Evolutionary conservation across 2,888 invertebrate genomes (phyloP).

Genomic region (Atethmia centrago): DNA sequence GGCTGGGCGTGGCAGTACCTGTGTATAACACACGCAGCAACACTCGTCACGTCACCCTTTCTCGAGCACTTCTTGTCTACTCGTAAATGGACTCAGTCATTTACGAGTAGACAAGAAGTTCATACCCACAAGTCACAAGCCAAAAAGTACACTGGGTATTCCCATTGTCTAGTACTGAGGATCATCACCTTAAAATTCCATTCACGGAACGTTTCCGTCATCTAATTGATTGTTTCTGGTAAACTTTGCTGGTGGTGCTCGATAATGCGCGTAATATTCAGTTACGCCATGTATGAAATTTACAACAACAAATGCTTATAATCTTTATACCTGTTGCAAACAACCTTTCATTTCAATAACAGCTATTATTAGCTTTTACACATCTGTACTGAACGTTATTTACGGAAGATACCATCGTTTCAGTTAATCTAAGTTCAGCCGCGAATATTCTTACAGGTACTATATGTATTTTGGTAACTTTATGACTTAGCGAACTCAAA

Average conservation of each 20-base stretch:
- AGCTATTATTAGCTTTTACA: too few species aligned
- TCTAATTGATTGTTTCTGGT: neutral
- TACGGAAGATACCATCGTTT: too few species aligned
- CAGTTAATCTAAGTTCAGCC: too few species aligned
- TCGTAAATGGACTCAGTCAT: neutral
- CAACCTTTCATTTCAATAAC: too few species aligned
- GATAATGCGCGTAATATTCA: neutral
- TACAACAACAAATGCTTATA: neutral
- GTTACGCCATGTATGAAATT: neutral
- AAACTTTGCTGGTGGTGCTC: neutral
- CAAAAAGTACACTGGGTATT: neutral
- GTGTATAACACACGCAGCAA: neutral
- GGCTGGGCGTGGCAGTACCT: too few species aligned
- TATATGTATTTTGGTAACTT: too few species aligned
- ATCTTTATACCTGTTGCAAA: neutral
- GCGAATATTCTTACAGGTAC: too few species aligned
- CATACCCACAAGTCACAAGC: neutral
- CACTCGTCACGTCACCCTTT: neutral
- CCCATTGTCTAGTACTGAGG: neutral
- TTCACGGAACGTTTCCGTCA: neutral
- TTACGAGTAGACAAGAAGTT: too few species aligned
- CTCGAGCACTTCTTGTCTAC: neutral
- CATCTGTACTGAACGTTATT: too few species aligned
- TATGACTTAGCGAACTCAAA: too few species aligned
- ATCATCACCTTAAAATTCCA: neutral